A percentile compares a stretch with the other conserved stretches of the same genome.
Evolutionary conservation across 2,797 vertebrate genomes (phyloP).

Genomic region (Danio jaintianensis): DNA sequence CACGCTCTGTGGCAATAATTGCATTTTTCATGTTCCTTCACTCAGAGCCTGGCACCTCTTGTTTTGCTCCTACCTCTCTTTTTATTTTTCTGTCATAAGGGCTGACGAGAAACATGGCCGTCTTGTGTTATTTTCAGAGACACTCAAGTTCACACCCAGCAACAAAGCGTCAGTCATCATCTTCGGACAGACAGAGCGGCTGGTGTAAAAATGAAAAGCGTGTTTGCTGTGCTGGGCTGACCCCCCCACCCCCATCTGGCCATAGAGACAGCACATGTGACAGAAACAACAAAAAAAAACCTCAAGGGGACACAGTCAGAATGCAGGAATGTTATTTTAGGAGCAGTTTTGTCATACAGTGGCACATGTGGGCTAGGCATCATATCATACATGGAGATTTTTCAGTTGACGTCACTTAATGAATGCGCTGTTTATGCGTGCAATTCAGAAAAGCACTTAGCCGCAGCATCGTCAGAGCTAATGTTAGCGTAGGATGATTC

Average conservation of each 20-base stretch:
- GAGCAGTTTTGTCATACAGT: conserved; percentile 9
- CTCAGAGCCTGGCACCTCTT: conserved; percentile 47
- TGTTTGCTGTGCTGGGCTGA: conserved; percentile 46
- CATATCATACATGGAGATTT: conserved; percentile 20
- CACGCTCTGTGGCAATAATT: conserved; percentile 49
- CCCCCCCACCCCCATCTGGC: conserved; percentile 46
- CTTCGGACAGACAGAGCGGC: conserved; percentile 55
- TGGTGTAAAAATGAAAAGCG: conserved; percentile 63
- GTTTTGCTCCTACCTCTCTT: conserved; percentile 51
- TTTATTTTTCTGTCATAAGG: conserved; percentile 52
- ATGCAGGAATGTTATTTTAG: conserved; percentile 6
- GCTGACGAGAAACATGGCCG: conserved; percentile 54
- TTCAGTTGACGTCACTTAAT: conserved; percentile 25
- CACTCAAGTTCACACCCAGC: conserved; percentile 62
- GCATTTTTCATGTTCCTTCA: conserved; percentile 52
- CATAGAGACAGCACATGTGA: conserved; percentile 38
- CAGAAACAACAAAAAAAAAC: conserved; percentile 10
- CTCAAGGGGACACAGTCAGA: conserved; percentile 2
- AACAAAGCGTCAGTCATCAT: conserved; percentile 60
- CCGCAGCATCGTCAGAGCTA: conserved; percentile 42
- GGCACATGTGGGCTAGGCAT: conserved; percentile 25
- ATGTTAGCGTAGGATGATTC: conserved; percentile 51
- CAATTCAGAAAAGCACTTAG: conserved; percentile 22
- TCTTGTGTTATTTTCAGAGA: conserved; percentile 67
- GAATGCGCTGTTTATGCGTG: conserved; percentile 27